Percentiles rank a stretch among this genome's conserved stretches.
Conservation (phyloP, 1,140 invertebrate species). For the Pachypsylla venusta region DNA sequence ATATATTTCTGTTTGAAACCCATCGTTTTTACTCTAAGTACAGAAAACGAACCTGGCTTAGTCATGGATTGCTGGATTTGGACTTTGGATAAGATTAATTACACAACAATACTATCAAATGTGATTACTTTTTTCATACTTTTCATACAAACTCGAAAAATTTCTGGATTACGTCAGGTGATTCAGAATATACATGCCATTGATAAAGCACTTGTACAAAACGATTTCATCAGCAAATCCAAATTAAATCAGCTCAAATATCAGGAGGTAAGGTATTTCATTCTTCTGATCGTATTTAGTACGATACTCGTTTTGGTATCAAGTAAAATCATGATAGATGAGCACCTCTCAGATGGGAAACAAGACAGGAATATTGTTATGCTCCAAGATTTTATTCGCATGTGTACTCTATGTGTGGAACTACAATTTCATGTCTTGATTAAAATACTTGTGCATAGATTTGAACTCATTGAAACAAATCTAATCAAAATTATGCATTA, state of each 20-base stretch:
- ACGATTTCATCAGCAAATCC: neutral
- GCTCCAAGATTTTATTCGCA: neutral
- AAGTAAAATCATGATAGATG: neutral
- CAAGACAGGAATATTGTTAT: neutral
- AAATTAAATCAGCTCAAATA: neutral
- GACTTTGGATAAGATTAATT: neutral
- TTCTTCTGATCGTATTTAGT: neutral
- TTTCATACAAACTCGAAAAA: neutral
- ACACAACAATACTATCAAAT: neutral
- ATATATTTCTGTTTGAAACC: neutral
- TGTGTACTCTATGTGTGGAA: neutral
- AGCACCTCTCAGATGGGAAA: neutral
- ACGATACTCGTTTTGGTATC: neutral
- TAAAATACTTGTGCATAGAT: neutral
- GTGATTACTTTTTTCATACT: neutral
- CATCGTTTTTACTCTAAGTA: neutral
- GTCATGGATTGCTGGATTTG: conserved; percentile 7
- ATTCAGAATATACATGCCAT: neutral
- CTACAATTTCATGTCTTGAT: conserved; percentile 1
- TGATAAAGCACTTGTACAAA: neutral
- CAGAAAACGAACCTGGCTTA: neutral
- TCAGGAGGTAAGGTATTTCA: neutral
- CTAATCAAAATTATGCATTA: neutral
- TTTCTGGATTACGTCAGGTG: neutral
- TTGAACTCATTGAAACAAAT: neutral